Conservation (phyloP, 2,113 vertebrate species). For the Labrus mixtus region DNA sequence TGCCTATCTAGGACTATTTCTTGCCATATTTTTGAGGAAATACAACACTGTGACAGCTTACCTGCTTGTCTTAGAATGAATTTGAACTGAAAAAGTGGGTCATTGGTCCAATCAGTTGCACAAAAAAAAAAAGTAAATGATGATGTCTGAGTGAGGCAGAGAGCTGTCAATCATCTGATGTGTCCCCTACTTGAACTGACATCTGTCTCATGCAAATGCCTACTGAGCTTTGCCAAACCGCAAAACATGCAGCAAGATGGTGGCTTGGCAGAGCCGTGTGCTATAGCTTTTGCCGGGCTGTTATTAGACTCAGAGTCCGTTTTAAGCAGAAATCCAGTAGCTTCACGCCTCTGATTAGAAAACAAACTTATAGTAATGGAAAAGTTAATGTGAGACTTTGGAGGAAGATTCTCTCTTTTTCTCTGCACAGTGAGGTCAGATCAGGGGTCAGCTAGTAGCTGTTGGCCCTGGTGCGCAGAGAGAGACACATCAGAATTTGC, state of each 20-base stretch:
- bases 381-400: background rate
- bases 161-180: background rate
- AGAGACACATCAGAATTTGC: background rate
- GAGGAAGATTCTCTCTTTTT: background rate
- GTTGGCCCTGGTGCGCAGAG: no score
- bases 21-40: background rate
- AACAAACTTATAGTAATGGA: background rate
- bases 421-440: background rate
- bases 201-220: background rate
- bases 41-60: background rate
- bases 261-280: background rate
- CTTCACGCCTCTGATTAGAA: background rate
- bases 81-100: background rate
- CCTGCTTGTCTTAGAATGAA: background rate
- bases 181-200: constrained; percentile 2
- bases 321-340: background rate
- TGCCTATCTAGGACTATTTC: background rate
- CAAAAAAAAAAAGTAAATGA: background rate
- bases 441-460: background rate
- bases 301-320: background rate
- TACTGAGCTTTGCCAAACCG: constrained; percentile 5
- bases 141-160: background rate
- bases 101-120: background rate
- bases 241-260: background rate
- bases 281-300: background rate